These are phyloP conservation scores for Halcyon chelicuti DNA, from an alignment of 2,797 vertebrate species.

Conservation along the genomic window DNA sequence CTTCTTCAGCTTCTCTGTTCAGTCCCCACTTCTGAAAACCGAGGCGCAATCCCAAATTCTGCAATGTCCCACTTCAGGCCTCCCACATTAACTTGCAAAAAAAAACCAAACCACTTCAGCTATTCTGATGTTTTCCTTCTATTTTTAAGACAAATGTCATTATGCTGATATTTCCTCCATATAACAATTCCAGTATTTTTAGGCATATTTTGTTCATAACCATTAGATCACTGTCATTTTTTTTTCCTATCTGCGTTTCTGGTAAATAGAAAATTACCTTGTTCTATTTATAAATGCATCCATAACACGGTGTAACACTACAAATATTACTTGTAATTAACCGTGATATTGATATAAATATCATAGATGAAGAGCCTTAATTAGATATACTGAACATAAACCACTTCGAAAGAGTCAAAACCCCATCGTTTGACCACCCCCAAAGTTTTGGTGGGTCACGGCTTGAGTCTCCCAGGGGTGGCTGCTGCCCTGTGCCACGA, in stretches of 20 bases:
- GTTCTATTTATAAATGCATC: background rate
- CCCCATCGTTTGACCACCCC: fast-evolving
- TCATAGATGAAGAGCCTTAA: background rate
- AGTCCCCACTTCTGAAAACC: background rate
- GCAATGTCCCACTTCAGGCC: background rate
- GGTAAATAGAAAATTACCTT: background rate
- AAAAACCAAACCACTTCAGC: background rate
- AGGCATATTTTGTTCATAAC: background rate
- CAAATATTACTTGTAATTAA: slow-evolving; percentile 23
- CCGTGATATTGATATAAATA: background rate
- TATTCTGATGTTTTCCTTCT: background rate
- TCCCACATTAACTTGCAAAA: background rate
- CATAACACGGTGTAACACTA: background rate
- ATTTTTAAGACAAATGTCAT: slow-evolving; percentile 29
- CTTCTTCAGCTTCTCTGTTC: background rate
- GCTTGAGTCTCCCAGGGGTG: background rate
- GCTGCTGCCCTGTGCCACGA: background rate
- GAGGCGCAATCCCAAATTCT: background rate
- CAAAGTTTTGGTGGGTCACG: background rate
- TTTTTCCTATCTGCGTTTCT: background rate
- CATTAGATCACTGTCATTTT: background rate
- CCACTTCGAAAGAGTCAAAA: background rate
- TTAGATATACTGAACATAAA: background rate
- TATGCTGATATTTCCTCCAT: slow-evolving; percentile 20
- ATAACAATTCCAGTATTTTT: slow-evolving; percentile 25